Evolutionary conservation across 2,797 vertebrate genomes (phyloP), one percentile per base, ranked within the genome.

Genomic region (Gallinago stenura): DNA sequence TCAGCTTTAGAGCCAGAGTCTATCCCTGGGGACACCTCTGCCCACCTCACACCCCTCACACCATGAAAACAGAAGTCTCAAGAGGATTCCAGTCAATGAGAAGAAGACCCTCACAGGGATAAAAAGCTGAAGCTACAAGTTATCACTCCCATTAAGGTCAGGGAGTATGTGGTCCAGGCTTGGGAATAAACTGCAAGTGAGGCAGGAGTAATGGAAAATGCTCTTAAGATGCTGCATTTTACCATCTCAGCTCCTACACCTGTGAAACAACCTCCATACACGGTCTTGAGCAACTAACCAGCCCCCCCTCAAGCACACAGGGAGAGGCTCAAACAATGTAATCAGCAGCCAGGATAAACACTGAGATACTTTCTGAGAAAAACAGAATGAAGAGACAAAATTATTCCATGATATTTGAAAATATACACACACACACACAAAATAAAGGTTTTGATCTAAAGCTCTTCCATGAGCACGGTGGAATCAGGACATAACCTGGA

Each of bases 321-420:
- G 50, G 15, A 83, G 50, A 85, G 57, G 35, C 37, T 89, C 54
- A 77, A 37, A 83, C 24, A 91, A 41, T 10, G 37, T 28, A 30
- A 28, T 7, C 45, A 53, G 21, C 31, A 87, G 45, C 17, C 53
- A 78, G 31, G 33, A 57, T 12, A 90, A 94, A 83, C 33, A 78
- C 14, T 6, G 45, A 88, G n/a, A 50, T 41, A n/a, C 20, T 21
- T 85, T 56, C 39, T 48, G 39, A 87, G 79, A 90, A 71, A 73
- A 94, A 37, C 3, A 37, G 19, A 68, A 31, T 1, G 6, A 33
- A 22, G 10, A 69, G 53, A 83, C 9, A 66, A 43, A 86, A 71
- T 51, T 56, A 66, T 48, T 83, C n/a, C 2, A 2, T 22, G n/a
- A 24, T 58, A 90, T 72, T 57, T 83, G n/a, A 80, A 94, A 96